Evolutionary conservation across 2,888 invertebrate genomes (phyloP), one percentile per base, ranked within the genome.

Genomic region (Lutraria lutraria): DNA sequence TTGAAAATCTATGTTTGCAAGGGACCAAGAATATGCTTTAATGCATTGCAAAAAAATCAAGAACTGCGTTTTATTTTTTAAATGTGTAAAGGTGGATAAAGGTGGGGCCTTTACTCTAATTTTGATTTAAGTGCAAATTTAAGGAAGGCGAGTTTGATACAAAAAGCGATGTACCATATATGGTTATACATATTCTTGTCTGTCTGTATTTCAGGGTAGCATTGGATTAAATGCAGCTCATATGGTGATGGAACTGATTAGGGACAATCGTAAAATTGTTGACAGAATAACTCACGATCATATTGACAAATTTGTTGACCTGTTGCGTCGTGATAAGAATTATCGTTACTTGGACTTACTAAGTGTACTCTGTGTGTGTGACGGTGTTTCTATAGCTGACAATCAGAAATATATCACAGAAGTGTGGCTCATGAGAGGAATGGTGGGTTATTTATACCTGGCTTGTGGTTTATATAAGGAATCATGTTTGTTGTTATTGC

Each of bases 171-270:
- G 43, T 43, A 56, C 19, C 56, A 56, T 56, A 15, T 53, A 53
- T 56, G 56, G 19, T 3, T 56, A 2, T 16, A 60, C 6, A 21
- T 25, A 68, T n/a, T 10, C 2, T 68, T 68, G 63, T 68, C 12
- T 43, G 4, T 43, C 63, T 54, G 10, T 82, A 19, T 92, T 91
- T 6, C 91, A 96, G 96, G 96, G 96, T 60, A 94, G 94, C 83
- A 95, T 96, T 88, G 96, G 96, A 0, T 90, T 96, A 88, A 95
- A 96, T 89, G 96, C 96, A 12, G 96, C 96, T 4, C 95, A 96
- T 91, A 96, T 96, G 96, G 95, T 95, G 34, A 96, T 96, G 95
- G 96, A 96, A 83, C 91, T 96, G 87, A 95, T 96, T 68, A 93
- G 95, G 87, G 96, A 96, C 94, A 96, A 96, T 94, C 89, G 96